Conservation (phyloP, 2,797 vertebrate species). For the Cossypha caffra region DNA sequence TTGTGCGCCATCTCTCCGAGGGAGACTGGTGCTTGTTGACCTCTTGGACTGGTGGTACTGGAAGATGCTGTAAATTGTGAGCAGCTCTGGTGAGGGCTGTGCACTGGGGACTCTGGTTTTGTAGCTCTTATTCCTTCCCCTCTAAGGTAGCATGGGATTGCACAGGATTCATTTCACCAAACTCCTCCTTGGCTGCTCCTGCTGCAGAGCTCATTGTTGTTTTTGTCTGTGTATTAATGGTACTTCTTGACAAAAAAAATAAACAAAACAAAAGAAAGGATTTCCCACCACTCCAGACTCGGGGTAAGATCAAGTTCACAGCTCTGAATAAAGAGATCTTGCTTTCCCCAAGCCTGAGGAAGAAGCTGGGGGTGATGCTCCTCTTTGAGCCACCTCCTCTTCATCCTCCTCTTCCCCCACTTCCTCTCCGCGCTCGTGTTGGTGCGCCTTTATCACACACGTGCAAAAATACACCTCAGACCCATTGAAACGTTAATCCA, state of each 20-base stretch:
- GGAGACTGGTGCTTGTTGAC: neutral
- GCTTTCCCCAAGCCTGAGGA: neutral
- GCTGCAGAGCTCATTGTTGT: neutral
- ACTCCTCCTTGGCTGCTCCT: neutral
- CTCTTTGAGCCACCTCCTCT: neutral
- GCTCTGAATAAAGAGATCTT: neutral
- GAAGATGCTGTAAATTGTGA: neutral
- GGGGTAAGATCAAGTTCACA: neutral
- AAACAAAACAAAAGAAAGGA: neutral
- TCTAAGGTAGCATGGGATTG: neutral
- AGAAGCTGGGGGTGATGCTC: neutral
- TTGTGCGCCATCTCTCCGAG: rapidly evolving
- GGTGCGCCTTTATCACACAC: neutral
- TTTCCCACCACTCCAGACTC: neutral
- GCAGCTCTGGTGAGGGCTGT: neutral
- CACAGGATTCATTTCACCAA: neutral
- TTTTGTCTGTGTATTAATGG: neutral
- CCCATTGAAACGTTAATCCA: slow-evolving; percentile 14
- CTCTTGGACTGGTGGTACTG: neutral
- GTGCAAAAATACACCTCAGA: neutral
- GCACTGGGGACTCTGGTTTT: neutral
- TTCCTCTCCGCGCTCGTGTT: rapidly evolving
- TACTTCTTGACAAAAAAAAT: neutral
- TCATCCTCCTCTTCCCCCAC: neutral
- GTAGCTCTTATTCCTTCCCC: neutral